Evolutionary conservation across 2,113 vertebrate species (phyloP).

Genomic region (Taxidea taxus): DNA sequence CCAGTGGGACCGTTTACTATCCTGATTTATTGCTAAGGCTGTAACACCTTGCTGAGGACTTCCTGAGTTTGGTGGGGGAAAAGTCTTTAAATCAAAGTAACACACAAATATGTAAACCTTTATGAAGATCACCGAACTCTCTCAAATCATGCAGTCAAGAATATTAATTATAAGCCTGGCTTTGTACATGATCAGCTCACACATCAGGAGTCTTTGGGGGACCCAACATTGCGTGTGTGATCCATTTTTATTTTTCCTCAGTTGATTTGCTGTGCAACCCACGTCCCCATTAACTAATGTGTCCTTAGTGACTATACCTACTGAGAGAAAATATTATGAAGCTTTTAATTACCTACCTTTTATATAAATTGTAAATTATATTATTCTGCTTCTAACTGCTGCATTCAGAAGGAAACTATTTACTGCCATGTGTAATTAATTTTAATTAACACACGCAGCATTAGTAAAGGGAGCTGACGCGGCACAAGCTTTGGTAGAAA

Average conservation of each 20-base stretch:
- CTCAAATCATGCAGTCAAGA: neutral
- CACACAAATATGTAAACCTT: neutral
- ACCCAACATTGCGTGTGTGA: neutral
- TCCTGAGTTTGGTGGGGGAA: neutral
- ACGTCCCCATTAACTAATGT: constrained; percentile 20
- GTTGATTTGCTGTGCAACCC: constrained; percentile 1
- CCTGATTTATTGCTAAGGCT: neutral
- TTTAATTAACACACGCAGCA: constrained; percentile 77
- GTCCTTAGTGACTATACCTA: constrained; percentile 37
- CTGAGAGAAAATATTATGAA: constrained; percentile 21
- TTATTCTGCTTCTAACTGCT: constrained; percentile 41
- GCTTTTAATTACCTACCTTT: constrained; percentile 33
- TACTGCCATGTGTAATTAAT: constrained; percentile 74
- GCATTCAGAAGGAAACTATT: constrained; percentile 51
- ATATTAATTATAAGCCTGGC: constrained; percentile 13
- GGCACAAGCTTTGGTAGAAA: constrained; percentile 74
- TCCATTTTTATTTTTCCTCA: constrained; percentile 54
- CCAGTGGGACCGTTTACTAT: neutral
- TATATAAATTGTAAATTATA: neutral
- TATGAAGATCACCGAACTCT: neutral
- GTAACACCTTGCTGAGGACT: neutral
- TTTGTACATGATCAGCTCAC: neutral
- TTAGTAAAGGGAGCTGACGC: constrained; percentile 66
- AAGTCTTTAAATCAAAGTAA: neutral
- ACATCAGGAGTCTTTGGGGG: neutral